Evolutionary conservation across 2,888 invertebrate genomes (phyloP), one percentile per base, ranked within the genome.

Genomic region (Dilophus febrilis): DNA sequence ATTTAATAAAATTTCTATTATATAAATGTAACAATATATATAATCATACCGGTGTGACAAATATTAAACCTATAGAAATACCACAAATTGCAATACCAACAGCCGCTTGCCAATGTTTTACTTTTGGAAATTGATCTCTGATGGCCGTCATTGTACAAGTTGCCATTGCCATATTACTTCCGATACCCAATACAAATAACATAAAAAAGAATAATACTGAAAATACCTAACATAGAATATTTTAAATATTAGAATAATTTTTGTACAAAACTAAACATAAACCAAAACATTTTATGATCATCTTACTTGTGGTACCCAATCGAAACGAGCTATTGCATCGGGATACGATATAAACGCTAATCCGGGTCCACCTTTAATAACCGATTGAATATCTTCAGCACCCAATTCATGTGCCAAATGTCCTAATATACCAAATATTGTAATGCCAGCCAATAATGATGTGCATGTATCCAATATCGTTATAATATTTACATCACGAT

Each of bases 341-440:
- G 86, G 86, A 57, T 86, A 86, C 0, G 84, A 84, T 41, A 86
- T 71, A 52, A 86, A 86, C 2, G 85, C 85, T 38, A 86, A 59
- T 0, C 83, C 81, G 1, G 80, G 74, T 8, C 84, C 85, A 19
- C 77, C 76, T 5, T 76, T 74, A 1, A 85, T 72, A 2, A 82
- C 77, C 1, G 70, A 59, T 1, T 61, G 53, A 3, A 82, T 72
- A 8, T 74, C 71, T 5, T 68, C 64, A 12, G 58, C 56, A 1
- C 68, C 61, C 37, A 66, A 59, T 50, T 76, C 74, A 48, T 74
- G 64, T 0, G 85, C 82, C 49, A 86, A 57, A 55, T 83, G 83
- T 1, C 86, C 86, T 22, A 86, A 64, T 45, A 86, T 81, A 10
- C 82, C 79, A 51, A 85, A 85, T 46, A 85, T 84, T 1, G 84